Conservation (phyloP, 2,113 vertebrate species). For the Pseudorectes ferrugineus region DNA sequence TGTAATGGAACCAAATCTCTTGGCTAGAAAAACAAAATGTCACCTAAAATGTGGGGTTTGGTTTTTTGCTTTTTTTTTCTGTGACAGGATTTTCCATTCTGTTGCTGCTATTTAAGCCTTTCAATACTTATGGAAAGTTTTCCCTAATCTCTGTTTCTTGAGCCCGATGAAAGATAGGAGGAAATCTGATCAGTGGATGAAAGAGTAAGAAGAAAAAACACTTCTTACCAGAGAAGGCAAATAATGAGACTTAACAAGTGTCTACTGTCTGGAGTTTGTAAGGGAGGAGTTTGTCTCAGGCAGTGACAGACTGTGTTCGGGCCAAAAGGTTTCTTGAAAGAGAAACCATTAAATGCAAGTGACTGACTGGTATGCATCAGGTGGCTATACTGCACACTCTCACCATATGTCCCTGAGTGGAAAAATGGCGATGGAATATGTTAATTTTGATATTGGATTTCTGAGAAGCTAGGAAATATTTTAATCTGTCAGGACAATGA, state of each 20-base stretch:
- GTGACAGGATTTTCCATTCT: background rate
- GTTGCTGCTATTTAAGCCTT: background rate
- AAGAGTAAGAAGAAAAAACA: background rate
- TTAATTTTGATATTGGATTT: background rate
- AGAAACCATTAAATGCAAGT: background rate
- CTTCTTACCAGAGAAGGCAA: background rate
- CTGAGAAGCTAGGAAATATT: background rate
- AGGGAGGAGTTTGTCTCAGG: background rate
- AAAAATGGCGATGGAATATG: background rate
- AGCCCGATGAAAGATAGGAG: background rate
- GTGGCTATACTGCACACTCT: background rate
- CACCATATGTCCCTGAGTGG: background rate
- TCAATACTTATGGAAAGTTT: background rate
- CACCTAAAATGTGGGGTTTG: background rate
- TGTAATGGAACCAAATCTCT: background rate
- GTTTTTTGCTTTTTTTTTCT: fast-evolving
- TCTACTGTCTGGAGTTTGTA: background rate
- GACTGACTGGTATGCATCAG: background rate
- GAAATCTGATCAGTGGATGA: background rate
- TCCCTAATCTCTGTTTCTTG: background rate
- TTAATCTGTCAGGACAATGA: background rate
- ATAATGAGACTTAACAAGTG: background rate
- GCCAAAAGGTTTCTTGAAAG: background rate
- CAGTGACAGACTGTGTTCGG: background rate
- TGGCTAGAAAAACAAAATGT: background rate